Percentiles rank a stretch among this genome's conserved stretches.
Evolutionary conservation across 2,888 invertebrate species (phyloP).

Genomic region (Netelia fuscicornis): DNA sequence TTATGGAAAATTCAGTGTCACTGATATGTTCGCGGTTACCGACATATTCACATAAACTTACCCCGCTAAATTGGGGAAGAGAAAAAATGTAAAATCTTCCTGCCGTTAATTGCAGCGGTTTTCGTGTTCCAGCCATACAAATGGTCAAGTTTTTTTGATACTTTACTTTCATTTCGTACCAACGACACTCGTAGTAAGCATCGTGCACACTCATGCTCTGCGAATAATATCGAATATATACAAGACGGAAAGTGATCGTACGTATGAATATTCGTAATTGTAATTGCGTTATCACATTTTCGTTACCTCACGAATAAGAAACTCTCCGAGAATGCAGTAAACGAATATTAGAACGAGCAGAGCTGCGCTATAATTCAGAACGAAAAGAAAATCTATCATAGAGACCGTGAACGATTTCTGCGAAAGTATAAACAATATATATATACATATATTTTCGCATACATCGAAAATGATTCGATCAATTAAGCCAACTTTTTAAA

Average conservation of each 20-base stretch:
- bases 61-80: slow-evolving; percentile 5
- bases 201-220: slow-evolving; percentile 52
- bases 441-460: too few species aligned
- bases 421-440: neutral
- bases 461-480: too few species aligned
- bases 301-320: slow-evolving; percentile 32
- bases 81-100: slow-evolving; percentile 65
- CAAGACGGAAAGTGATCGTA: neutral
- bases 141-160: slow-evolving; percentile 57
- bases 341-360: slow-evolving; percentile 7
- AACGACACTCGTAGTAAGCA: slow-evolving; percentile 59
- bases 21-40: neutral
- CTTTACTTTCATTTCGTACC: slow-evolving; percentile 44
- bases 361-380: neutral
- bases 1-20: neutral
- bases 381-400: neutral
- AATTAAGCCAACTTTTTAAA: too few species aligned
- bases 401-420: slow-evolving; percentile 19
- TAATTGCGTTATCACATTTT: too few species aligned
- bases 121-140: slow-evolving; percentile 58
- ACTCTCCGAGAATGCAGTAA: slow-evolving; percentile 37
- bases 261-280: too few species aligned
- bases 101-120: slow-evolving; percentile 59
- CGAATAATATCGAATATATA: neutral
- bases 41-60: too few species aligned